These are phyloP conservation scores for Melanotaenia duboulayi DNA, from an alignment of 2,113 vertebrate genomes.

Conservation along the genomic window DNA sequence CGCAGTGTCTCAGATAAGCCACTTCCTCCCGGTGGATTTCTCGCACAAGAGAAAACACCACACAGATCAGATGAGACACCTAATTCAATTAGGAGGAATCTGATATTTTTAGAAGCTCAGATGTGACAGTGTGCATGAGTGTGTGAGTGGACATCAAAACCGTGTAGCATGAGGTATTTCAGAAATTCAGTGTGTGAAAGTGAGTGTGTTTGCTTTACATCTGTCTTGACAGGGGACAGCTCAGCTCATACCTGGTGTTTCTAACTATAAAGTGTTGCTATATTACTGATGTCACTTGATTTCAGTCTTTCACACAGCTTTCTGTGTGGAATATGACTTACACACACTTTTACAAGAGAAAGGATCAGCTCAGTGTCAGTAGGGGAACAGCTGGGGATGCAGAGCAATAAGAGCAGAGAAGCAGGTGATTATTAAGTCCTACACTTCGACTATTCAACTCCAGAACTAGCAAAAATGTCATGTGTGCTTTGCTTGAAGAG, in stretches of 20 bases:
- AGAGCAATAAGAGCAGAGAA: conserved; percentile 55
- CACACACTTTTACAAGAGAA: conserved; percentile 1
- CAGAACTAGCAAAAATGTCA: conserved; percentile 9
- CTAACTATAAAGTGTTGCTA: conserved; percentile 57
- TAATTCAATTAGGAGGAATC: conserved; percentile 58
- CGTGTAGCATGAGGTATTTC: conserved; percentile 52
- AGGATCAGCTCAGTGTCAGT: conserved; percentile 51
- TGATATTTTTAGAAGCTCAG: conserved; percentile 69
- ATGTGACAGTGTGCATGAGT: conserved; percentile 22
- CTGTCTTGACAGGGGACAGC: conserved; percentile 56
- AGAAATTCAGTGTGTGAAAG: conserved; percentile 53
- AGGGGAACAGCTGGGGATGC: conserved; percentile 61
- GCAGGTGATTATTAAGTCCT: conserved; percentile 66
- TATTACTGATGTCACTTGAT: conserved; percentile 78
- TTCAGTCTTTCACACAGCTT: conserved; percentile 44
- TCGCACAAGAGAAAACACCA: conserved; percentile 32
- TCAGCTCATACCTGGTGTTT: conserved; percentile 73
- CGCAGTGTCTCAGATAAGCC: conserved; percentile 41
- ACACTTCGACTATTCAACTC: neutral
- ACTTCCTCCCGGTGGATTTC: conserved; percentile 59
- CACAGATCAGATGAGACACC: conserved; percentile 54
- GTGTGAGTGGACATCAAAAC: conserved; percentile 9
- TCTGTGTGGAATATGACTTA: conserved; percentile 38
- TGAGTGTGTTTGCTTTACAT: conserved; percentile 52
- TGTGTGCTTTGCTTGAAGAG: conserved; percentile 11